Evolutionary conservation across 2,113 vertebrate species (phyloP).

Genomic region (Myotis yumanensis): DNA sequence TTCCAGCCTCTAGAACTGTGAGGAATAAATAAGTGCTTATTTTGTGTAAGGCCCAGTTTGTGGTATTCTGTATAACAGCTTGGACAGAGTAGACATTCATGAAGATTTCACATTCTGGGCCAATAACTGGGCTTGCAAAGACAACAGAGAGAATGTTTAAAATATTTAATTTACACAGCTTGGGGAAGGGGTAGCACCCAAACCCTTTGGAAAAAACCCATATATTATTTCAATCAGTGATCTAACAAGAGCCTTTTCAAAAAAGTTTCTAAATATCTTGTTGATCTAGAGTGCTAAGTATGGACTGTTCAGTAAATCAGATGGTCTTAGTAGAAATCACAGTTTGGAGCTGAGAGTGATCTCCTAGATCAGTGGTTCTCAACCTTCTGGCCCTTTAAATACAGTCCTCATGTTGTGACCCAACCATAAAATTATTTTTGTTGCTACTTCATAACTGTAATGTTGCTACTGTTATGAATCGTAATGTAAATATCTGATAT

Average conservation of each 20-base stretch:
- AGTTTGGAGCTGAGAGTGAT: not conserved
- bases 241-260: not conserved
- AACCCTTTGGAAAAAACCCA: not conserved
- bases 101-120: slow-evolving; percentile 20
- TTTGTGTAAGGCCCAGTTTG: not conserved
- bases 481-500: too few relatives aligned
- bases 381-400: too few relatives aligned
- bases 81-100: not conserved
- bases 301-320: not conserved
- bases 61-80: not conserved
- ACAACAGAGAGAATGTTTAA: not conserved
- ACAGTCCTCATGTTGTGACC: too few relatives aligned
- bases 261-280: not conserved
- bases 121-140: not conserved
- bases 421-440: too few relatives aligned
- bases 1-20: not conserved
- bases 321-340: not conserved
- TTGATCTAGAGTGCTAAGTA: not conserved
- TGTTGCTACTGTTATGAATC: too few relatives aligned
- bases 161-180: not conserved
- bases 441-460: too few relatives aligned
- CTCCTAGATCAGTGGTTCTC: not conserved
- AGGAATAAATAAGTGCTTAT: not conserved
- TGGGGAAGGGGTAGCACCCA: not conserved
- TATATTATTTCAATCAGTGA: not conserved